Conservation (phyloP, 2,113 vertebrate genomes). For the Menura novaehollandiae region DNA sequence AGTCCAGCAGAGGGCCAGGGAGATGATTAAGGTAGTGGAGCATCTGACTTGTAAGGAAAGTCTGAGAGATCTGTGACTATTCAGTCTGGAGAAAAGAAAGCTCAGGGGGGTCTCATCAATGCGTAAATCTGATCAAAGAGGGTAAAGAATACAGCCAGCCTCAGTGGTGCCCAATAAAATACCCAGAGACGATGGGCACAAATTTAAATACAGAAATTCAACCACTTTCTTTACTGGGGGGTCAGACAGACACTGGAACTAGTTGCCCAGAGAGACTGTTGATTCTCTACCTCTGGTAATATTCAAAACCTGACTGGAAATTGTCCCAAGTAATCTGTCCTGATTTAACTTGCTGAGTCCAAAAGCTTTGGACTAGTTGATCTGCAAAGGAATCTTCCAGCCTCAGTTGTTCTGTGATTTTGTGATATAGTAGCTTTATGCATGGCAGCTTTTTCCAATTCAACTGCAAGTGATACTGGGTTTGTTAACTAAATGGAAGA, state of each 20-base stretch:
- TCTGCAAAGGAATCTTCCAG: background rate
- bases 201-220: background rate
- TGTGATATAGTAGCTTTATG: background rate
- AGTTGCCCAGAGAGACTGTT: background rate
- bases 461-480: background rate
- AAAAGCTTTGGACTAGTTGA: background rate
- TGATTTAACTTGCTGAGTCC: background rate
- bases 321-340: background rate
- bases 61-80: background rate
- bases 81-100: background rate
- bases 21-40: background rate
- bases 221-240: background rate
- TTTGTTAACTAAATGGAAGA: background rate
- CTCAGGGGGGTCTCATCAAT: background rate
- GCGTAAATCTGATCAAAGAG: background rate
- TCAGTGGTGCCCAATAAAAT: background rate
- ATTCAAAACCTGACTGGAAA: background rate
- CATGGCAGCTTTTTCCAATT: background rate
- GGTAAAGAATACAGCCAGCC: background rate
- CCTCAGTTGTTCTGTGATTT: background rate
- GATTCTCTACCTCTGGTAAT: background rate
- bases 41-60: background rate
- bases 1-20: background rate
- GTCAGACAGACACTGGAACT: background rate
- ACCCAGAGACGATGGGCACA: background rate